Conservation (phyloP, 2,888 invertebrate genomes). For the Limnephilus marmoratus region DNA sequence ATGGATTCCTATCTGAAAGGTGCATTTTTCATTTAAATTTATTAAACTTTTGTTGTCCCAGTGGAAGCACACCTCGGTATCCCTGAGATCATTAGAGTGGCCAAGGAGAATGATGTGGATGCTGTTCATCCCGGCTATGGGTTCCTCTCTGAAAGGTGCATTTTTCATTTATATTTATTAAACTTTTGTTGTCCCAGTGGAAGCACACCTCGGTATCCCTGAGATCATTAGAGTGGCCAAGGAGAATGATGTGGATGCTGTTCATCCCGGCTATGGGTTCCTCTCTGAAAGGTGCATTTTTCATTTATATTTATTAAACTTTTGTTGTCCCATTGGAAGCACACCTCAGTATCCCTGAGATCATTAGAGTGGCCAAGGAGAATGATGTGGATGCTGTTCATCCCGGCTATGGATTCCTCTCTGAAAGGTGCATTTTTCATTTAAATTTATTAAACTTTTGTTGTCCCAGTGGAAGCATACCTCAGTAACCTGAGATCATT, state of each 20-base stretch:
- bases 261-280: slow-evolving; percentile 96
- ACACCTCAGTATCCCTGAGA: slow-evolving; percentile 97
- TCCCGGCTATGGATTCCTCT: slow-evolving; percentile 95
- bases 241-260: slow-evolving; percentile 95
- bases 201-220: slow-evolving; percentile 97
- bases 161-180: no score
- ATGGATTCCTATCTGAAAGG: slow-evolving; percentile 95
- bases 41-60: no score
- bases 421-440: slow-evolving; percentile 81
- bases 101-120: slow-evolving; percentile 96
- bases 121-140: slow-evolving; percentile 97
- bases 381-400: slow-evolving; percentile 96
- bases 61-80: slow-evolving; percentile 98
- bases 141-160: slow-evolving; percentile 89
- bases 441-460: background rate
- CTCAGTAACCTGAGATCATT: slow-evolving; percentile 97
- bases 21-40: slow-evolving; percentile 67
- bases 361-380: slow-evolving; percentile 96
- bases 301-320: no score
- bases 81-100: slow-evolving; percentile 96
- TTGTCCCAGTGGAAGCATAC: slow-evolving; percentile 94
- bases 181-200: no score
- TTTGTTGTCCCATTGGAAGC: slow-evolving; percentile 99
- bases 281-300: slow-evolving; percentile 86
- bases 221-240: slow-evolving; percentile 97